Conservation (phyloP, 2,888 invertebrate species). For the Timandra comae region DNA sequence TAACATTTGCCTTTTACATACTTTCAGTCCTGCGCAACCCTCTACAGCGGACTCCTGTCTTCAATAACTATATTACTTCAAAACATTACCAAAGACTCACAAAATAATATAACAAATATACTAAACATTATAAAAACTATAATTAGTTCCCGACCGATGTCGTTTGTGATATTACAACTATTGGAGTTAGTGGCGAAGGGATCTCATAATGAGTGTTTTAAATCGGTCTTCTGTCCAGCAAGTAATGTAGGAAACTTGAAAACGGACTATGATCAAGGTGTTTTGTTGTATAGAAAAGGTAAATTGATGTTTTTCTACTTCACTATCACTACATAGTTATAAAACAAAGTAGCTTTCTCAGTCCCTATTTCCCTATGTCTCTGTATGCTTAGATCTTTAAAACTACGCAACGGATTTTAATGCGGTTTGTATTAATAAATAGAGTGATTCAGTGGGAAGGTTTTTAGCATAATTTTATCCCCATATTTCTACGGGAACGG, state of each 20-base stretch:
- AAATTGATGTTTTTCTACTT: constrained; percentile 6
- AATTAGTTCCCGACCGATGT: constrained; percentile 42
- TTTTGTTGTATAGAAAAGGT: constrained; percentile 60
- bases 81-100: constrained; percentile 10
- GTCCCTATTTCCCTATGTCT: too few relatives aligned
- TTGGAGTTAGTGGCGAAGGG: constrained; percentile 28
- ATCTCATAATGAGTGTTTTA: constrained; percentile 22
- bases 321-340: too few relatives aligned
- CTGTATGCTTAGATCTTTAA: too few relatives aligned
- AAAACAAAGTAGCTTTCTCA: too few relatives aligned
- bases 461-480: too few relatives aligned
- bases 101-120: constrained; percentile 15
- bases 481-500: too few relatives aligned
- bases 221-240: constrained; percentile 34
- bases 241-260: constrained; percentile 42
- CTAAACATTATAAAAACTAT: constrained; percentile 35
- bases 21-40: constrained; percentile 53
- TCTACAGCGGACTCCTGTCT: constrained; percentile 48
- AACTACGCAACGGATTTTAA: too few relatives aligned
- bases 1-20: too few relatives aligned
- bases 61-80: constrained; percentile 29
- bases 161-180: constrained; percentile 34
- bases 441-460: too few relatives aligned
- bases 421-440: too few relatives aligned
- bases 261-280: constrained; percentile 62